A percentile compares a stretch with the other conserved stretches of the same genome.
Conservation (phyloP, 2,113 vertebrate genomes). For the Conger conger region DNA sequence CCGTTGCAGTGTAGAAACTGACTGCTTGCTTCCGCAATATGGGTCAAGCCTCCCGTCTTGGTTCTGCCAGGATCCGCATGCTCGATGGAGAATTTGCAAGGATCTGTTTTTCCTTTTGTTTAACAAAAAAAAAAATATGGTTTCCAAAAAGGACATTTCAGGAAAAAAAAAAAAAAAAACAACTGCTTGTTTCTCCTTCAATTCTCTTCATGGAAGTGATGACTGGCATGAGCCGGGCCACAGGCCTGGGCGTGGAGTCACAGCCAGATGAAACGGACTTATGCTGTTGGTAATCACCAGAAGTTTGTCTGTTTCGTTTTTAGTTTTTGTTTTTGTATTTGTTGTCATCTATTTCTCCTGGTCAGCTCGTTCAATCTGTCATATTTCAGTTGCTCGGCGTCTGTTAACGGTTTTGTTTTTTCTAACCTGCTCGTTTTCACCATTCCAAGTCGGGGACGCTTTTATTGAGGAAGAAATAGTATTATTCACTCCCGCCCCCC, state of each 20-base stretch:
- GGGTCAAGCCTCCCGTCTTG: conserved; percentile 6
- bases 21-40: conserved; percentile 15
- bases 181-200: conserved; percentile 53
- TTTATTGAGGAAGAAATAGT: conserved; percentile 51
- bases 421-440: conserved; percentile 63
- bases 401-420: conserved; percentile 37
- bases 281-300: conserved; percentile 56
- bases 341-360: conserved; percentile 58
- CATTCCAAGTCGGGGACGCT: conserved; percentile 65
- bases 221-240: conserved; percentile 7
- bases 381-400: conserved; percentile 57
- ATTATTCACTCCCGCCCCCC: conserved; percentile 8
- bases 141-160: conserved; percentile 50
- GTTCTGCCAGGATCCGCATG: conserved; percentile 33
- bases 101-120: conserved; percentile 33
- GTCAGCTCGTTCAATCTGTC: conserved; percentile 63
- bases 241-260: neutral
- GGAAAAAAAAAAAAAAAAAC: conserved; percentile 60
- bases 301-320: conserved; percentile 64
- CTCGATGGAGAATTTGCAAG: conserved; percentile 15
- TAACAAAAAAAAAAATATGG: conserved; percentile 33
- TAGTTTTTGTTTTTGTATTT: conserved; percentile 69
- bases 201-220: conserved; percentile 26
- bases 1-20: conserved; percentile 30
- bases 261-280: conserved; percentile 31